These are phyloP conservation scores for Callaeas wilsoni DNA, from an alignment of 2,113 vertebrate genomes.

Conservation along the genomic window DNA sequence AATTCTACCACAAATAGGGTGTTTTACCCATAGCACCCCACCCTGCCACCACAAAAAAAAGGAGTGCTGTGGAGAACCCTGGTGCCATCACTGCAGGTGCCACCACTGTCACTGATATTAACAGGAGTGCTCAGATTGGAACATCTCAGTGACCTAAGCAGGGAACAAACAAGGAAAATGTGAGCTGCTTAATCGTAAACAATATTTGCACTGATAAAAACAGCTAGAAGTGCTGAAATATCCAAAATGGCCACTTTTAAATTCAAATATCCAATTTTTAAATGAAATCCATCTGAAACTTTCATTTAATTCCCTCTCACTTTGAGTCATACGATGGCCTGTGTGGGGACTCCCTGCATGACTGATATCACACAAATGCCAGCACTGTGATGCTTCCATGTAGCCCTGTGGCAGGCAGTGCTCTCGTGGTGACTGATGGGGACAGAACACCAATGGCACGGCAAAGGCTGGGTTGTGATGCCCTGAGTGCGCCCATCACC, in stretches of 20 bases:
- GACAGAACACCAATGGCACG: fast-evolving
- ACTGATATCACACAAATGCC: fast-evolving
- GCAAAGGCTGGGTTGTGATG: neutral
- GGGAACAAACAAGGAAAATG: neutral
- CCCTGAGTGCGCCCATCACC: neutral
- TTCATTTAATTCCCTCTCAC: too few relatives aligned
- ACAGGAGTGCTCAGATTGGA: neutral
- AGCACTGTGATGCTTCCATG: fast-evolving
- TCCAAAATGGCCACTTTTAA: neutral
- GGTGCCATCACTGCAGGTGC: too few relatives aligned
- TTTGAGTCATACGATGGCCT: neutral
- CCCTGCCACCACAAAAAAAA: neutral
- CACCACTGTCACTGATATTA: neutral
- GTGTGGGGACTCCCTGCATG: fast-evolving
- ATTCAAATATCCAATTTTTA: neutral
- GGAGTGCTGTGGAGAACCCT: fast-evolving
- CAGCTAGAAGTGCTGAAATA: neutral
- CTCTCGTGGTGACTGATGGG: fast-evolving
- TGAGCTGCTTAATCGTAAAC: fast-evolving
- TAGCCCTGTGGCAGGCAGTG: fast-evolving
- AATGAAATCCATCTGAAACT: neutral
- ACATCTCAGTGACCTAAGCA: neutral
- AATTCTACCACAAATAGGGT: neutral
- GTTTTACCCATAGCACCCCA: neutral
- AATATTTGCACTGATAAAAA: neutral